Base-by-base conservation (phyloP, 2,888 invertebrate genomes). In the Pachymerium ferrugineum region DNA sequence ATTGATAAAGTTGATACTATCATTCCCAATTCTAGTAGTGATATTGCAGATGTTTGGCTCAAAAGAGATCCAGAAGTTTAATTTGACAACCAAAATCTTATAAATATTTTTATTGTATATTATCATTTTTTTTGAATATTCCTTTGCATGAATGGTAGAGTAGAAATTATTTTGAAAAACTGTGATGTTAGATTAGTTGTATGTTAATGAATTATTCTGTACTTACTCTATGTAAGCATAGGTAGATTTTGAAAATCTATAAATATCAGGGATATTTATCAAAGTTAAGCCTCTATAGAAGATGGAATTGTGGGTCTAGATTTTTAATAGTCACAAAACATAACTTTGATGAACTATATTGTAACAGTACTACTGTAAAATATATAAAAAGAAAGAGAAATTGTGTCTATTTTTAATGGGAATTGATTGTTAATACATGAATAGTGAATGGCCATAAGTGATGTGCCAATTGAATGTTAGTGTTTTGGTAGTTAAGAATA, bases 41-140 rank as follows among this genome's bases (percentile, higher is more conserved):
- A 73, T 29, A 70, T 69, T 38, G 73, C 72, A 22, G 75, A 74
- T 54, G 74, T 75, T 22, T 75, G 75, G 75, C 19, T 74, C 1
- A 71, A 31, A 70, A 54, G 74, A 22, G 70, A 30, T 62, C 31
- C 19, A 25, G 68, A 73, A 14, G 72, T 28, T 35, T 71, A 35
- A 33, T 35, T 6, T 10, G 4, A 4, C 3, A 5, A 3, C 14
- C 62, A 6, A 12, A 16, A 6, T 12, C 10, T 14, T 16, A 14
- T 54, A 54, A 54, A 16, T 54, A 54, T 54, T 10, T 16, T 54
- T 12, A n/a, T 38, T 38, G 38, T 8, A 38, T 38, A 3, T 38
- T 38, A n/a, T n/a, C n/a, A n/a, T 38, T n/a, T 38, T 33, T 38
- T 38, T 47, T 47, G 19, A 47, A 22, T 3, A 47, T 47, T 47